phyloP scores from a whole-genome alignment of 2,888 invertebrate species.

The Matsumyia berberina region DNA sequence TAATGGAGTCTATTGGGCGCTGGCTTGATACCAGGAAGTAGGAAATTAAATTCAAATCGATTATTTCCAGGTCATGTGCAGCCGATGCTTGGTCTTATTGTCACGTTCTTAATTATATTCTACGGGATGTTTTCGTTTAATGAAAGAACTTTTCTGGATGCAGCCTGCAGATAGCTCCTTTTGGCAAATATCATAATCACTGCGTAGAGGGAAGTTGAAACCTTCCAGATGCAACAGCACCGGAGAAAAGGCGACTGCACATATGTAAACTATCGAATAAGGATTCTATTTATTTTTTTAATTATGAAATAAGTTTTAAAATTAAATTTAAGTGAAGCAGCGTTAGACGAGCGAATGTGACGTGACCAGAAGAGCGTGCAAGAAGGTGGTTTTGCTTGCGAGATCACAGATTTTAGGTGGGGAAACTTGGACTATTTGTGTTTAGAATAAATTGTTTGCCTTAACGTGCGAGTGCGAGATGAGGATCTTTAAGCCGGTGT shows the following conservation, averaged over 20 bases:
- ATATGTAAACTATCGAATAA: conserved; percentile 70
- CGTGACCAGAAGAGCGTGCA: conserved; percentile 32
- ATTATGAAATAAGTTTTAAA: conserved; percentile 68
- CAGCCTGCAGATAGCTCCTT: conserved; percentile 73
- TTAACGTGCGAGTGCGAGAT: no score
- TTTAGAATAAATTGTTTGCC: neutral
- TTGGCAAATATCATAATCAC: conserved; percentile 67
- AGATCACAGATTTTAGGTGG: neutral
- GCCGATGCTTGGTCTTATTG: conserved; percentile 74
- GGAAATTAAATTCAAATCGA: conserved; percentile 76
- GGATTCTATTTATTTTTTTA: conserved; percentile 73
- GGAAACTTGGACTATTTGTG: neutral
- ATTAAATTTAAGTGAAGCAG: conserved; percentile 52
- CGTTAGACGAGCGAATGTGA: conserved; percentile 40
- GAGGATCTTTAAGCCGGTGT: no score
- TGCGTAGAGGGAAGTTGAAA: conserved; percentile 23
- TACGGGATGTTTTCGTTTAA: conserved; percentile 69
- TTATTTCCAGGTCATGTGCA: conserved; percentile 75
- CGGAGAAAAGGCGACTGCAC: conserved; percentile 39
- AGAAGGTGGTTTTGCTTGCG: neutral
- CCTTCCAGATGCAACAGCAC: conserved; percentile 13
- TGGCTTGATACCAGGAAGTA: neutral
- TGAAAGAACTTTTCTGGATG: conserved; percentile 71
- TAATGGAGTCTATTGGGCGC: conserved; percentile 17
- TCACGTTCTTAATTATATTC: conserved; percentile 76